A percentile compares a stretch with the other conserved stretches of the same genome.
These are phyloP conservation scores for Nemotelus nigrinus DNA, from an alignment of 2,888 invertebrate genomes.

Conservation along the genomic window DNA sequence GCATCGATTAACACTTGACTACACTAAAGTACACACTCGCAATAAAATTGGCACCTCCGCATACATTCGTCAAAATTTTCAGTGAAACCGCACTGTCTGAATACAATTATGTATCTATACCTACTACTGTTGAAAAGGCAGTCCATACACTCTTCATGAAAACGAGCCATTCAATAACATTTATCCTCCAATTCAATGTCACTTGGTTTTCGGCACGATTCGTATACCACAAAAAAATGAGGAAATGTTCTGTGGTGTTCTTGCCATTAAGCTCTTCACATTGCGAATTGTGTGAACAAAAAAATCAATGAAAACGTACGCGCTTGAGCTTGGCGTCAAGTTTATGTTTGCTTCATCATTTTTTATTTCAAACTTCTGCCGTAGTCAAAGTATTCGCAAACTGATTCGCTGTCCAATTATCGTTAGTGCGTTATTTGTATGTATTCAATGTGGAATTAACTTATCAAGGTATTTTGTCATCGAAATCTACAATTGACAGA, in stretches of 20 bases:
- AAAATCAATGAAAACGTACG: slow-evolving; percentile 53
- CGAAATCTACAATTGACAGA: slow-evolving; percentile 15
- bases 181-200: too few species aligned
- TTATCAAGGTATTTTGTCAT: slow-evolving; percentile 30
- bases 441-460: neutral
- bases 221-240: neutral
- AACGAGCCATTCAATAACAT: too few species aligned
- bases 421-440: neutral
- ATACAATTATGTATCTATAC: too few species aligned
- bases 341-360: slow-evolving; percentile 36
- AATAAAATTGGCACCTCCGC: too few species aligned
- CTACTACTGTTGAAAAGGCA: too few species aligned
- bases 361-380: neutral
- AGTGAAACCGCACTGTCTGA: too few species aligned
- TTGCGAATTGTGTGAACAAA: neutral
- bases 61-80: too few species aligned
- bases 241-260: neutral
- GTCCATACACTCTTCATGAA: too few species aligned
- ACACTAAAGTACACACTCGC: too few species aligned
- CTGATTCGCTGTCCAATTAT: neutral
- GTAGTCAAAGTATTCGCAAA: neutral
- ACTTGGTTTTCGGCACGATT: too few species aligned
- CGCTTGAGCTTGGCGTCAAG: slow-evolving; percentile 52
- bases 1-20: too few species aligned
- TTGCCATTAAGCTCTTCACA: neutral